Base-by-base conservation (phyloP, 2,113 vertebrate genomes). In the Ammodytes marinus region DNA sequence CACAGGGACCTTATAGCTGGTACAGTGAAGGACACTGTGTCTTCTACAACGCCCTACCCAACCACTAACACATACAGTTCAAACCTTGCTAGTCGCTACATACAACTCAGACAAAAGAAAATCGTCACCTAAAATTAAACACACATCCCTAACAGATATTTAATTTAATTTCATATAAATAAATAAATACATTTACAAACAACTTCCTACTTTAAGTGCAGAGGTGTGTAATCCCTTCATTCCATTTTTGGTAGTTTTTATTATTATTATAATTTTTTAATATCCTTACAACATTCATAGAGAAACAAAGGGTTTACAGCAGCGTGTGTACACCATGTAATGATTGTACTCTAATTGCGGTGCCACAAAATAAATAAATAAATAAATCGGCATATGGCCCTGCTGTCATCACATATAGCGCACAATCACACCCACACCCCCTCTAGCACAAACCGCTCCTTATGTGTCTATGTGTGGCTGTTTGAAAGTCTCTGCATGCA, bases 401-500 rank as follows among this genome's bases (percentile, higher is more conserved):
- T 74, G 86, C 88, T 89, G 86, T 90, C 85, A 85, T 86, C 88
- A 85, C 89, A 91, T 89, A 91, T 88, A 89, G 88, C 74, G 84
- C 83, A 78, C 73, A 84, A 88, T 88, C 88, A 91, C 89, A 90
- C 85, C 88, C 90, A 85, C 86, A 42, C 83, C 71, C 82, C 46
- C 67, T 74, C 81, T 45, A 79, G 77, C 74, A 71, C 68, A 27
- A 27, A 69, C 68, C 65, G 68, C 74, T 80, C 87, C 79, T 69
- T 79, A 61, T 88, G 87, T 17, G 65, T 46, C 13, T 6, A n/a
- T 6, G 53, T 75, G 67, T 50, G 54, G 5, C 11, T 59, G 39
- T 68, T 54, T 69, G 61, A 69, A 10, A n/a, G 52, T 64, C 7
- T 69, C 9, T 68, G 17, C 11, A 8, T 55, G 57, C 17, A 13